Conservation (phyloP, 2,113 vertebrate species). For the Willisornis vidua region DNA sequence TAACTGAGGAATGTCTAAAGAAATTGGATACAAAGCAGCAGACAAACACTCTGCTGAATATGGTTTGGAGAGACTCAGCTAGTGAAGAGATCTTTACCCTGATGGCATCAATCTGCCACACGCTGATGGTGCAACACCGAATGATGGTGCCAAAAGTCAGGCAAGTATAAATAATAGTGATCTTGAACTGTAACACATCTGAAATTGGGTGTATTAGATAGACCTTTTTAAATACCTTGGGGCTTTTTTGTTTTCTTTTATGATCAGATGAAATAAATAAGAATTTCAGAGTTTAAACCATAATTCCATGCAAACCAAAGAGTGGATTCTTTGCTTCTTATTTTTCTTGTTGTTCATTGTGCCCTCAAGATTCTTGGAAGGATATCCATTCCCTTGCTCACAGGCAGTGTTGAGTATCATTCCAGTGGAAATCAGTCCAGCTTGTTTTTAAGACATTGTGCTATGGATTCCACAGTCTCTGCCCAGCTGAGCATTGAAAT, state of each 20-base stretch:
- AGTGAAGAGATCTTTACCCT: constrained; percentile 90
- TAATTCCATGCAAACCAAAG: neutral
- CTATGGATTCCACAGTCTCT: neutral
- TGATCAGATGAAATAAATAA: neutral
- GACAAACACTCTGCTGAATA: constrained; percentile 89
- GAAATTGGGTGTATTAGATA: neutral
- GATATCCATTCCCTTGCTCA: neutral
- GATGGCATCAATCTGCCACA: constrained; percentile 96
- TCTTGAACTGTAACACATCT: neutral
- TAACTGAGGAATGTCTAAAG: constrained; percentile 92
- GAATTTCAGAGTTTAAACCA: neutral
- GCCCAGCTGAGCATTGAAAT: neutral
- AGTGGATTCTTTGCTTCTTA: neutral
- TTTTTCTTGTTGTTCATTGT: neutral
- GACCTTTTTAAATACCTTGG: neutral
- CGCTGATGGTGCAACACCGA: constrained; percentile 96
- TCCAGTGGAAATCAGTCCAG: neutral
- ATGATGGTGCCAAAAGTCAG: constrained; percentile 98
- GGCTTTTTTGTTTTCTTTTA: neutral
- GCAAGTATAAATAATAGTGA: constrained; percentile 64
- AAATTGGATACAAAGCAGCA: constrained; percentile 96
- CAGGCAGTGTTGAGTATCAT: neutral
- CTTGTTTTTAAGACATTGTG: neutral
- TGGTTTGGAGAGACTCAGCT: constrained; percentile 96
- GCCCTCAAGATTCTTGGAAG: neutral